Evolutionary conservation across 37 sponge, comb jelly and placozoan genomes (phyloP), one percentile per base, ranked within the genome.

Genomic region (Amphimedon queenslandica): DNA sequence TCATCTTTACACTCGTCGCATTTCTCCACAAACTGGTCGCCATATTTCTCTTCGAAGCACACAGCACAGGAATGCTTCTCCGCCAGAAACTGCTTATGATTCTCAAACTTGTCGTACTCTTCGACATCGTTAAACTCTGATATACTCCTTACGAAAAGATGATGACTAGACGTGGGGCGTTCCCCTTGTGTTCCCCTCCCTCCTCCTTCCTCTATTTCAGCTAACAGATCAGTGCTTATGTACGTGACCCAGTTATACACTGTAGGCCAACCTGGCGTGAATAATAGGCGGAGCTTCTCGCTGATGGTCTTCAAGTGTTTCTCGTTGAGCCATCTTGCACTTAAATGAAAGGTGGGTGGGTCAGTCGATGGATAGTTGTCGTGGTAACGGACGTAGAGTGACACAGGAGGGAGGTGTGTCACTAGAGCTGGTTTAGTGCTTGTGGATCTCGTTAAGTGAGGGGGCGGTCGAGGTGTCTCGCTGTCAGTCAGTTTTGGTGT

Each of bases 221-320:
- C 34, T 23, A 82, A 69, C 2, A 88, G 40, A 3, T 88, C 80
- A 32, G 63, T 51, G 24, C 64, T 74, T 21, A 88, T 28, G 75
- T 70, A 88, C 6, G 39, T 58, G 32, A 88, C 72, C 66, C 78
- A 78, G 11, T 88, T 76, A 28, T 70, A 88, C 64, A 88, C 89
- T 33, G 82, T 64, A 21, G 68, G 74, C 33, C 76, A 83, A 21
- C 78, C 78, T 32, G 83, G 89, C 18, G 66, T 64, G 58, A 82
- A 88, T 43, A 69, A 40, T 4, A 51, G 36, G 34, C 57, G 30
- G 30, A 88, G 35, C 28, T 79, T 55, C 23, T 69, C 58, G 32
- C 13, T 55, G 21, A 88, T 27, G 28, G 16, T 23, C 13, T 58
- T 27, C 13, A 64, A 21, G 6, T 42, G 24, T 42, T 64, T 63